A percentile compares a stretch with the other conserved stretches of the same genome.
These are phyloP conservation scores for Riparia riparia DNA, from an alignment of 2,113 vertebrate genomes.

Conservation along the genomic window DNA sequence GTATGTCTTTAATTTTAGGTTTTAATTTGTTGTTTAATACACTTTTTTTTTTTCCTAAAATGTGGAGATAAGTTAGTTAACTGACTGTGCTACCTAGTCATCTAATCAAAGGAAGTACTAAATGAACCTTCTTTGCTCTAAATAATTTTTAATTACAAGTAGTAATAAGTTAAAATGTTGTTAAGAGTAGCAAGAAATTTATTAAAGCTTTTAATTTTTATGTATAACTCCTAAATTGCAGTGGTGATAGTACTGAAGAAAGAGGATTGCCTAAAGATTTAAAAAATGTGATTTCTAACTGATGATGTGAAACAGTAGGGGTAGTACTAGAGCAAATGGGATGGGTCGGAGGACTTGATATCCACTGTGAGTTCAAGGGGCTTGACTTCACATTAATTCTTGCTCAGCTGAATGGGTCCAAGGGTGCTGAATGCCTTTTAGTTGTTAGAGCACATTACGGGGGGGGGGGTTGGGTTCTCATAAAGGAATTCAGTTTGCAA, in stretches of 20 bases:
- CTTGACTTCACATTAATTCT: background rate
- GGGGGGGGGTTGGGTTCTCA: background rate
- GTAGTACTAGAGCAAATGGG: background rate
- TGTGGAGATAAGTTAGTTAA: background rate
- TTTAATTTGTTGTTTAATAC: background rate
- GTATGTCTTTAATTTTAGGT: background rate
- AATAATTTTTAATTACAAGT: background rate
- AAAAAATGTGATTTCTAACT: background rate
- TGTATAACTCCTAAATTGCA: background rate
- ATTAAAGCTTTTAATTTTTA: background rate
- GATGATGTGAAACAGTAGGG: background rate
- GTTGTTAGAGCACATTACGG: background rate
- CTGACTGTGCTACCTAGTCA: background rate
- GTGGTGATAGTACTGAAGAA: background rate
- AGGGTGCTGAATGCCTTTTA: background rate
- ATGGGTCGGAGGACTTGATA: background rate
- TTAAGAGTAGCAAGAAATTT: background rate
- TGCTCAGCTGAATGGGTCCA: background rate
- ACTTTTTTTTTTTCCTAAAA: background rate
- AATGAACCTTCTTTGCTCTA: background rate
- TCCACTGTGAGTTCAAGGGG: rapidly evolving
- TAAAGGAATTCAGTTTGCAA: background rate
- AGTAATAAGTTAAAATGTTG: background rate
- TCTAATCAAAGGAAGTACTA: background rate
- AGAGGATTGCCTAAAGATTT: background rate